phyloP scores from a whole-genome alignment of 2,888 invertebrate genomes.

The Drepana falcataria region DNA sequence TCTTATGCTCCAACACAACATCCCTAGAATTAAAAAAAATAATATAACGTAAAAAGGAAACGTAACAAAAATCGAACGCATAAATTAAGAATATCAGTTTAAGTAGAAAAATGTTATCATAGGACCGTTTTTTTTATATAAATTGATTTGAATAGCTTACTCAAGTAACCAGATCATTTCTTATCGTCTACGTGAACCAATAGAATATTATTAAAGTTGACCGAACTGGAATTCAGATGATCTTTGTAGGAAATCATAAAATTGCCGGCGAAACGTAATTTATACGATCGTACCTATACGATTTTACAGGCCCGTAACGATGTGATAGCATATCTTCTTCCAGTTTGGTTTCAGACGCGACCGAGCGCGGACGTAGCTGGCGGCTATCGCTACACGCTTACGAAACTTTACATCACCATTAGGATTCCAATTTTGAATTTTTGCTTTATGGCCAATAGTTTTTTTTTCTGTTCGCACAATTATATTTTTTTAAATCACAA shows the following conservation, averaged over 20 bases:
- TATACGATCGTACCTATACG: constrained; percentile 16
- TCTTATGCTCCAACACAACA: too few relatives aligned
- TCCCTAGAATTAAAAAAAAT: too few relatives aligned
- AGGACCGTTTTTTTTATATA: too few relatives aligned
- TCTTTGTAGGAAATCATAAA: background rate
- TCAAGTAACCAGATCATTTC: too few relatives aligned
- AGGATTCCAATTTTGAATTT: background rate
- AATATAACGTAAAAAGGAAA: too few relatives aligned
- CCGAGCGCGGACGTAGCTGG: constrained; percentile 25
- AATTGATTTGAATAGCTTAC: too few relatives aligned
- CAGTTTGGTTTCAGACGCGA: constrained; percentile 44
- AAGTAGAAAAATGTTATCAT: too few relatives aligned
- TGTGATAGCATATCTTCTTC: constrained; percentile 7
- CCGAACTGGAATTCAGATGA: background rate
- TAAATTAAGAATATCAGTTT: too few relatives aligned
- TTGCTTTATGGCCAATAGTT: too few relatives aligned
- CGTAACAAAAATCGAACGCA: too few relatives aligned
- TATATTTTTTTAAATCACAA: too few relatives aligned
- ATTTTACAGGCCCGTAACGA: constrained; percentile 27
- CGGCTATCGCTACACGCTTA: constrained; percentile 8
- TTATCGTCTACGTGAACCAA: background rate
- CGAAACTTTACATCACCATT: constrained; percentile 26
- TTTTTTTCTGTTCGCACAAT: too few relatives aligned
- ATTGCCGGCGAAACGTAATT: background rate
- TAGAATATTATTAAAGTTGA: background rate